These are phyloP conservation scores for Apocheima hispidaria DNA, from an alignment of 2,888 invertebrate species.

Conservation along the genomic window DNA sequence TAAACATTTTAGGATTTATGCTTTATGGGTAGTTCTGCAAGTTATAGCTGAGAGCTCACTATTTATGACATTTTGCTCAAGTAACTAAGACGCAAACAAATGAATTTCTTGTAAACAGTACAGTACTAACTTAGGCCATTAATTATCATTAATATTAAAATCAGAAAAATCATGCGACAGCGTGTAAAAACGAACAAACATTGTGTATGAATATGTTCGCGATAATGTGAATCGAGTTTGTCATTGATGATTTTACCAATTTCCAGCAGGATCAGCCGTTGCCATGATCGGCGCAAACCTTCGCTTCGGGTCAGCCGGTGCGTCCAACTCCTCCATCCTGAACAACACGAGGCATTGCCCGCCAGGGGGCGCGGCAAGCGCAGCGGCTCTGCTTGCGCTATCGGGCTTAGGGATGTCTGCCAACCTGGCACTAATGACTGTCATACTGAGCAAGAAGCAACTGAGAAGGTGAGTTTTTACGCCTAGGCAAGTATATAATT, in stretches of 20 bases:
- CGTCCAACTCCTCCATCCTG: constrained; percentile 88
- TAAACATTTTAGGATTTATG: constrained; percentile 18
- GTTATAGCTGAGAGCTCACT: constrained; percentile 7
- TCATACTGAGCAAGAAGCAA: constrained; percentile 92
- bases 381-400: constrained; percentile 91
- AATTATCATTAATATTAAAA: too few species aligned
- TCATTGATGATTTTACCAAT: constrained; percentile 14
- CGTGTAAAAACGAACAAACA: too few species aligned
- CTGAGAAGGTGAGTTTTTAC: constrained; percentile 88
- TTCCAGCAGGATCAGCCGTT: constrained; percentile 88
- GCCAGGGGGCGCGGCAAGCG: constrained; percentile 92
- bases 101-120: background rate
- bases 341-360: constrained; percentile 92
- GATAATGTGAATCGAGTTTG: background rate
- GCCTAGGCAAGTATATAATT: background rate
- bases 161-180: too few species aligned
- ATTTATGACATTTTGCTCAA: constrained; percentile 1
- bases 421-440: constrained; percentile 92
- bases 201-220: too few species aligned
- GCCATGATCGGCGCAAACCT: constrained; percentile 93
- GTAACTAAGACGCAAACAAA: background rate
- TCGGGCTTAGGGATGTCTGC: constrained; percentile 93
- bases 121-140: too few species aligned
- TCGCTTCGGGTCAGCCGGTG: constrained; percentile 88
- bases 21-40: constrained; percentile 8